Base-by-base conservation (phyloP, 2,797 vertebrate species). In the Crenichthys baileyi region DNA sequence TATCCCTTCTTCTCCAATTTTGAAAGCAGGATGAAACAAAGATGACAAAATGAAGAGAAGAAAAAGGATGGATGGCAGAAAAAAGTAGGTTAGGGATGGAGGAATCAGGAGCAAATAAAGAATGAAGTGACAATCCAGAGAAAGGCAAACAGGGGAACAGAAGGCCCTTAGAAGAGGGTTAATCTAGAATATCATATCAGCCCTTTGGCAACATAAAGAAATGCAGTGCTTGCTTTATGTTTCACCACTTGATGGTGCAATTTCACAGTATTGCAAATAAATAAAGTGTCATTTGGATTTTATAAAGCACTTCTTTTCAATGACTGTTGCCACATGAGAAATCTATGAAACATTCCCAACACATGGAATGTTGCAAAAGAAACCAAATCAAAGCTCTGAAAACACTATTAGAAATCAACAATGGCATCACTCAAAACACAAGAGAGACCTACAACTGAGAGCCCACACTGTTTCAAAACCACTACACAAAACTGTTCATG, bases 1-100 rank as follows among this genome's bases (percentile, higher is more conserved):
- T 93, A 99, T 97, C 95, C 98, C 98, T 97, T 99, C 98, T 99
- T 99, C 98, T 99, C 97, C 98, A 98, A 95, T 93, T 36, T 93
- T 92, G 95, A 95, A 96, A 97, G 96, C 94, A 96, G 92, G 75
- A 95, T 95, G 93, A 84, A 91, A 90, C 75, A 90, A 72, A 90
- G 74, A 79, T 79, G 81, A 83, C 48, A 83, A 80, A 85, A 89
- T 80, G 76, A 88, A 85, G 83, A 87, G 71, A 1, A 86, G 90
- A 90, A 41, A 80, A 94, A 89, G 92, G 83, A 95, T 93, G 96
- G 95, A 95, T 92, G 89, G 95, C 87, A 95, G 89, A 16, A 94
- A 90, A 77, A 72, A 74, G 67, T 89, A 93, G 91, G 72, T 51
- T 0, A 22, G 92, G 88, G 72, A 72, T 68, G 79, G 56, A 86